Evolutionary conservation across 2,113 vertebrate genomes (phyloP), one percentile per base, ranked within the genome.

Genomic region (Coracopsis vasa): DNA sequence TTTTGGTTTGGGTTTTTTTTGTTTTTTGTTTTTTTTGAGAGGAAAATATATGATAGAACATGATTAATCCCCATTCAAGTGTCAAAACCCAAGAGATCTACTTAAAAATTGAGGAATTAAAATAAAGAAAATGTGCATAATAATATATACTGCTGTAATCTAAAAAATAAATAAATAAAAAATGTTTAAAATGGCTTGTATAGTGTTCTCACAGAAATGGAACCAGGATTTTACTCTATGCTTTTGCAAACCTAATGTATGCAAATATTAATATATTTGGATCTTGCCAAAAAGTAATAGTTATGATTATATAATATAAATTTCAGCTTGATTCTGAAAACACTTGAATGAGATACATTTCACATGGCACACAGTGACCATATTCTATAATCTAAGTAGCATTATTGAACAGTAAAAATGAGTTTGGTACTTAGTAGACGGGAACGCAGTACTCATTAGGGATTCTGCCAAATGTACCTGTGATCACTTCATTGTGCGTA

Each of bases 391-490:
- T 83, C 16, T 31, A 71, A 81, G 74, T 44, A 60, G 6, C 28
- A 74, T 71, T 35, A 67, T 8, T 71, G 64, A 61, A 70, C 33
- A 92, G 33, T 62, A 50, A 93, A 92, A 90, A 66, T 62, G 3
- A 91, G 19, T 67, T 93, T 72, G 28, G 7, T 67, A 20, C 39
- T 78, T 65, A 64, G 71, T 71, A 64, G 47, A 80, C 2, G 1
- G 67, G 42, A 94, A 81, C 3, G 7, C 33, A 89, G 42, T 84
- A 81, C 24, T 84, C 69, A 39, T 88, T 84, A 88, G 47, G 33
- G 33, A 92, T 96, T 92, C 82, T 96, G 39, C 44, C 80, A 86
- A 82, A 91, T 51, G 15, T 74, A 48, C 74, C 60, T 86, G 7
- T 79, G 75, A 86, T 88, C 61, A 79, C 20, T 96, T 88, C 39